Base-by-base conservation (phyloP, 2,888 invertebrate species). In the Clivina fossor region DNA sequence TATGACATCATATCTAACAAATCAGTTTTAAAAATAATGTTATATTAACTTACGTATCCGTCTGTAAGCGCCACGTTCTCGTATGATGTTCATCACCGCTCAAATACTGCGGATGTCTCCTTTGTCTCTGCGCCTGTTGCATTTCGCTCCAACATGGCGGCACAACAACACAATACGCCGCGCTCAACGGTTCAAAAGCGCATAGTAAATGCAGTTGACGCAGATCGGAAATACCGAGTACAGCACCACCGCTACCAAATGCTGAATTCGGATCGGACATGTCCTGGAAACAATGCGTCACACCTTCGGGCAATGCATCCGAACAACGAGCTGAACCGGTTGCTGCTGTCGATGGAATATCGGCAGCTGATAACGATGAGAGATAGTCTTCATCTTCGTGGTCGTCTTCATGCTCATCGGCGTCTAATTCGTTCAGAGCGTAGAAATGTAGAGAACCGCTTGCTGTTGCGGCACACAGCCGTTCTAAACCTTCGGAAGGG, bases 81-180 rank as follows among this genome's bases (percentile, higher is more conserved):
- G 90, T 90, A 61, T 84, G 82, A 66, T 90, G 86, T 48, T 83
- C 73, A 61, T 85, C 84, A 63, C 83, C 82, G 67, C 84, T 85
- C 50, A 87, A 73, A 68, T 86, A 85, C 68, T 92, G 93, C 1
- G 93, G 91, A 71, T 93, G 90, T 28, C 91, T 84, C 13, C 94
- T 78, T 64, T 93, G 92, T 56, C 93, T 83, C 69, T 93, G 93
- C 3, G 93, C 92, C 61, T 93, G 93, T 64, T 93, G 91, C 65
- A 94, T 81, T 71, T 94, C 93, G 61, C 87, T 89, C 95, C 95
- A 95, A 72, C 93, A 94, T 2, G 92, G 87, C 0, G 94, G 93
- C 2, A 93, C 92, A 11, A 92, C 93, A 0, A 93, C 92, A 48
- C 89, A 85, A 70, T 91, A 94, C 0, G 83, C 76, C 1, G 82